phyloP scores from a whole-genome alignment of 2,113 vertebrate species.

The Axis porcinus region DNA sequence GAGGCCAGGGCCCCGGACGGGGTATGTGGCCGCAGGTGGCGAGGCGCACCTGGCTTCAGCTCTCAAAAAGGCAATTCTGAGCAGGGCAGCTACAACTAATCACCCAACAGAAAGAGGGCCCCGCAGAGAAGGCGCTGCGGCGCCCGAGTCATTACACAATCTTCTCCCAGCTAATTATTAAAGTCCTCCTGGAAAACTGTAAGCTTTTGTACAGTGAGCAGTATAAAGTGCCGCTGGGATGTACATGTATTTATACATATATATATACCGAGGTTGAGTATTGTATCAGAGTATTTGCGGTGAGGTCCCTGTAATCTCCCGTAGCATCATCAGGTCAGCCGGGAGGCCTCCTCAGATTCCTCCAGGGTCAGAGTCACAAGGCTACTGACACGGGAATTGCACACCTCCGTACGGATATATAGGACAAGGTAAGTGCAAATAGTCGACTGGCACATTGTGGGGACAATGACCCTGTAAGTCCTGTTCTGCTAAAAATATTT shows the following conservation, averaged over 20 bases:
- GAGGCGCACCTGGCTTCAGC: constrained; percentile 94
- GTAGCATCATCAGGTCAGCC: constrained; percentile 86
- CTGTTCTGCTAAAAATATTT: constrained; percentile 99
- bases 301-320: constrained; percentile 95
- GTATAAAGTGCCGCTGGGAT: constrained; percentile 99
- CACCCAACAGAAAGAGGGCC: constrained; percentile 89
- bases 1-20: constrained; percentile 88
- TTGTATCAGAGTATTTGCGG: constrained; percentile 89
- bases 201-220: constrained; percentile 97
- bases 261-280: constrained; percentile 93
- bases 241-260: constrained; percentile 92
- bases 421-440: constrained; percentile 99
- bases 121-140: constrained; percentile 84
- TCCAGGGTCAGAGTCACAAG: constrained; percentile 90
- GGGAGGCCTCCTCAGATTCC: constrained; percentile 82
- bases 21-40: constrained; percentile 89
- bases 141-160: constrained; percentile 85
- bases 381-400: constrained; percentile 95
- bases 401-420: constrained; percentile 94
- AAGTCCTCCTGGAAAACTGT: constrained; percentile 87
- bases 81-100: constrained; percentile 93
- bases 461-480: constrained; percentile 99
- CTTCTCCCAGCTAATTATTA: constrained; percentile 85
- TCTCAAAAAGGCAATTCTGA: constrained; percentile 94
- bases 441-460: constrained; percentile 99